Base-by-base conservation (phyloP, 2,888 invertebrate genomes). In the Ectropis crepuscularia region DNA sequence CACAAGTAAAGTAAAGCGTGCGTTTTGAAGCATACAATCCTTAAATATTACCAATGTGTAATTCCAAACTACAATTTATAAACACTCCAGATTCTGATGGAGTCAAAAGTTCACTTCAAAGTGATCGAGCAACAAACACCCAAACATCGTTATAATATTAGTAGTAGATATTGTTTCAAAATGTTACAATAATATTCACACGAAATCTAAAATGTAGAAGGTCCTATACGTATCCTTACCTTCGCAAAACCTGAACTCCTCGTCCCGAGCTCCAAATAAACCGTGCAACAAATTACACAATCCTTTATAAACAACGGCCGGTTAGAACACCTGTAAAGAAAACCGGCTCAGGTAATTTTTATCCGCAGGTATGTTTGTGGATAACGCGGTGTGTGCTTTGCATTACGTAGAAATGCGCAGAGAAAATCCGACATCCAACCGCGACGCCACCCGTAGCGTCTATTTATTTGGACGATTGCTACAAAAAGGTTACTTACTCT, bases 291-390 rank as follows among this genome's bases (percentile, higher is more conserved):
- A 70, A 72, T 72, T 69, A 69, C 70, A 69, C 68, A 67, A 70
- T 68, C 72, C 72, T 72, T 69, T 72, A 67, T 61, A 72, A 72
- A 72, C 72, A 72, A 66, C 46, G 62, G 54, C 12, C 43, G 63
- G 63, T 67, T 61, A 66, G 65, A 70, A 69, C 67, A 72, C 70
- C 70, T 69, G 68, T 58, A 67, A 67, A 64, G 67, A 72, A 70
- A 64, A 55, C 67, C 38, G 53, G 60, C 61, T 57, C 57, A 59
- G 53, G 70, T 60, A 61, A 65, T 70, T 68, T 70, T 67, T 70
- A 66, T 65, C 57, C 63, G 37, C 48, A 16, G 51, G 12, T 38
- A 45, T 71, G 65, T 67, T 69, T 69, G 69, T 53, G 53, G 48
- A 66, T 57, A 54, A 59, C 58, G 49, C 53, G 43, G 39, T 71